Evolutionary conservation across 2,888 invertebrate genomes (phyloP), one percentile per base, ranked within the genome.

Genomic region (Cremastobaeus sp.): DNA sequence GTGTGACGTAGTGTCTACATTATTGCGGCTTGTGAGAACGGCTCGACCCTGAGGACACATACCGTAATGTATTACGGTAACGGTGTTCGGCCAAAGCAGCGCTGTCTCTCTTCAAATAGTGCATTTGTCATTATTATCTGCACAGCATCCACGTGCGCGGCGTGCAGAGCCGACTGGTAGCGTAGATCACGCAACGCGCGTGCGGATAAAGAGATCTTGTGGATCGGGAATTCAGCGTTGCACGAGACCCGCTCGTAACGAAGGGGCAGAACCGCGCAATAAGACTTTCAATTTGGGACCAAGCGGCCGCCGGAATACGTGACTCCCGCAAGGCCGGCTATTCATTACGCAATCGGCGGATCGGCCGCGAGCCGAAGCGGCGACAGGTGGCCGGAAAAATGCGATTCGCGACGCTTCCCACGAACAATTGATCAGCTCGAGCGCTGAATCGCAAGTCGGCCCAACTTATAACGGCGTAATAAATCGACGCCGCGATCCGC

Each of bases 61-160:
- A 69, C 69, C 64, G 69, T 72, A 66, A 74, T 71, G 64, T 52
- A 71, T 76, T 70, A 66, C 64, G 28, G 50, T 79, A 79, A 79
- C 79, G 77, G 79, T 77, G 60, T 69, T 60, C 48, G 47, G 76
- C 60, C 55, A 66, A 59, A 64, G 75, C 77, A 74, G 52, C 73
- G 76, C 65, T 74, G 72, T 70, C 74, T 60, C 72, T 77, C 77
- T 71, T 65, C 55, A 72, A 74, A 76, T 76, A 75, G 74, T 69
- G 72, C 74, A 66, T 77, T 77, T 76, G 75, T 77, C 77, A 77
- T 77, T 77, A 77, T 74, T 76, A 72, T 72, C 48, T 66, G 50
- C 59, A 50, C 62, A 48, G 43, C 60, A 71, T 68, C 70, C 75
- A 64, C 64, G 57, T 15, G 52, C 48, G 39, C 60, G 20, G 18